phyloP scores from a whole-genome alignment of 2,797 vertebrate genomes.

The Pseudopleuronectes americanus region DNA sequence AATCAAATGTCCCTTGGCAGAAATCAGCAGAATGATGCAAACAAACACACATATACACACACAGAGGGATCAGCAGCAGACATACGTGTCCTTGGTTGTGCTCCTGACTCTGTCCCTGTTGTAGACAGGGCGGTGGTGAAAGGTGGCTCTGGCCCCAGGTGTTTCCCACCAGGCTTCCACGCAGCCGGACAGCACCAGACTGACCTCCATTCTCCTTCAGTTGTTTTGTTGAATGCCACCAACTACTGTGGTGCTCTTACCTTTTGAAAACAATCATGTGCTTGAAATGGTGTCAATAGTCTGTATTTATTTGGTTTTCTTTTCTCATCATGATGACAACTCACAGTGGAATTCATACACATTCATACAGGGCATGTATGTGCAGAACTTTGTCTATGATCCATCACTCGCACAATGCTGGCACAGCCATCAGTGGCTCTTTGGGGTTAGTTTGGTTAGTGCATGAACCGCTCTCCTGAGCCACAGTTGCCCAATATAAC shows the following conservation, averaged over 20 bases:
- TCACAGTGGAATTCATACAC: too few species aligned
- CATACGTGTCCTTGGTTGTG: conserved; percentile 67
- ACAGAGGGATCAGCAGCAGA: conserved; percentile 33
- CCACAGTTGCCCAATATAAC: too few species aligned
- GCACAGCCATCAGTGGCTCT: too few species aligned
- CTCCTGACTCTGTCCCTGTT: conserved; percentile 44
- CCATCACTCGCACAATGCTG: too few species aligned
- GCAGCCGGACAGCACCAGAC: conserved; percentile 30
- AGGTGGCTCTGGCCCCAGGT: conserved; percentile 53
- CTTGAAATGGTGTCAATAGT: too few species aligned
- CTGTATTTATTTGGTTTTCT: too few species aligned
- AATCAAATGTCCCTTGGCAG: conserved; percentile 60
- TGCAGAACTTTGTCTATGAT: too few species aligned
- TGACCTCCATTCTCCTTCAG: conserved; percentile 59
- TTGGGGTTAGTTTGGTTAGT: too few species aligned
- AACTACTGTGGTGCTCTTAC: conserved; percentile 6
- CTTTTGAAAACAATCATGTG: conserved; percentile 22
- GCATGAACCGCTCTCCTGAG: too few species aligned
- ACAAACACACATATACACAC: conserved; percentile 54
- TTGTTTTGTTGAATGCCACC: conserved; percentile 42
- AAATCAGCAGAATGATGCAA: conserved; percentile 56
- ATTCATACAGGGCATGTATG: too few species aligned
- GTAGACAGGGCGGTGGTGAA: conserved; percentile 51
- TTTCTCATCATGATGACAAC: too few species aligned
- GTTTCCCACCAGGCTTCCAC: conserved; percentile 57